These are phyloP conservation scores for Triplophysa rosa DNA, from an alignment of 2,113 vertebrate species.

Conservation along the genomic window DNA sequence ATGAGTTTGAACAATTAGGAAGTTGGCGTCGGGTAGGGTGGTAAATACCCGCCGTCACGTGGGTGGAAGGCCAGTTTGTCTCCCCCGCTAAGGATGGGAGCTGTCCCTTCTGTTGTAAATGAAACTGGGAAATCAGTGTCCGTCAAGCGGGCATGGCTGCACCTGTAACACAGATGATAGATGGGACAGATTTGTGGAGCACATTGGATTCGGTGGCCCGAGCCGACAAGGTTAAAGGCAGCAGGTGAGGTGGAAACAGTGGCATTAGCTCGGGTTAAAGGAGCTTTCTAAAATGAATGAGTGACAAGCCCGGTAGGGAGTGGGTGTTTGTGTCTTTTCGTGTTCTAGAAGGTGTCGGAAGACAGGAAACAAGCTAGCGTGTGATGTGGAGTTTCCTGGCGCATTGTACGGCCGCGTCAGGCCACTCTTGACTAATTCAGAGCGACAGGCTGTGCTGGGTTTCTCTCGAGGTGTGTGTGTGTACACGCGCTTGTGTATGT, in stretches of 20 bases:
- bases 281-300: slow-evolving; percentile 57
- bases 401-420: slow-evolving; percentile 26
- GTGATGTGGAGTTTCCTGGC: slow-evolving; percentile 34
- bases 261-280: slow-evolving; percentile 43
- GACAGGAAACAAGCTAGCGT: slow-evolving; percentile 20
- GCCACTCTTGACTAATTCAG: slow-evolving; percentile 45
- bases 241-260: slow-evolving; percentile 44
- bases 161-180: slow-evolving; percentile 20
- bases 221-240: slow-evolving; percentile 52
- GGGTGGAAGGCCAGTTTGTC: slow-evolving; percentile 11
- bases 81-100: neutral
- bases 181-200: slow-evolving; percentile 35
- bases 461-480: slow-evolving; percentile 36
- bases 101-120: slow-evolving; percentile 24
- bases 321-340: neutral
- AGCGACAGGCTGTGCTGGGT: slow-evolving; percentile 36
- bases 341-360: slow-evolving; percentile 20
- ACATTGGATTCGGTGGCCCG: slow-evolving; percentile 19
- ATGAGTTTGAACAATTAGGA: slow-evolving; percentile 40
- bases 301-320: slow-evolving; percentile 22
- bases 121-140: slow-evolving; percentile 11
- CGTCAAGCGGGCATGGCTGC: slow-evolving; percentile 8
- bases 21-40: slow-evolving; percentile 1
- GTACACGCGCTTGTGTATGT: neutral
- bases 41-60: neutral